Percentiles rank a stretch among this genome's conserved stretches.
These are phyloP conservation scores for Cataglyphis livida DNA, from an alignment of 2,888 invertebrate species.

Conservation along the genomic window DNA sequence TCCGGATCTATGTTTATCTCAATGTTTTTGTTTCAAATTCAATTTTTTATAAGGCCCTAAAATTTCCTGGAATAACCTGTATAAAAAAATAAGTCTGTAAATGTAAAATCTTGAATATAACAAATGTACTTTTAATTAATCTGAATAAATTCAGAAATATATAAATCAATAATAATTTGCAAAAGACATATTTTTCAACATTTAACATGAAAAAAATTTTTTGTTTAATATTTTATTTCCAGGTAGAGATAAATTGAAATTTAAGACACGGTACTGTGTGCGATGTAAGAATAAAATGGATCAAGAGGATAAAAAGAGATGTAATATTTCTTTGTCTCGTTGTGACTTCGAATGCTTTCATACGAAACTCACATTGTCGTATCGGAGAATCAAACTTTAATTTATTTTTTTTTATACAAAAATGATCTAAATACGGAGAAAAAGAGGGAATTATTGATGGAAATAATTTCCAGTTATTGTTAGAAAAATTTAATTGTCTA, in stretches of 20 bases:
- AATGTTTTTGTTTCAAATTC: too few relatives aligned
- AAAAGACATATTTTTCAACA: neutral
- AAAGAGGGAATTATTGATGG: neutral
- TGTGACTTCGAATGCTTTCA: slow-evolving; percentile 24
- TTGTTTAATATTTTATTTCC: neutral
- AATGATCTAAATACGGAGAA: neutral
- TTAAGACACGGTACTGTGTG: neutral
- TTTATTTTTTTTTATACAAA: neutral
- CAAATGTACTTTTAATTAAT: neutral
- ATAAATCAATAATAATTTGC: neutral
- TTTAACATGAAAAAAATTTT: neutral
- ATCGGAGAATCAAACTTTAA: neutral
- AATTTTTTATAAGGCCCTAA: too few relatives aligned
- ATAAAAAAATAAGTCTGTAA: neutral
- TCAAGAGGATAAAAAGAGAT: neutral
- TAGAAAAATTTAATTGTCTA: neutral
- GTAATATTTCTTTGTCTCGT: slow-evolving; percentile 44
- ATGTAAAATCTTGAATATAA: neutral
- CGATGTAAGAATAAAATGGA: neutral
- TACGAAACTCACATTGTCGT: neutral
- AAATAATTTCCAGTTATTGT: neutral
- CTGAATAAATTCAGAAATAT: neutral
- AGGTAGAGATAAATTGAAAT: neutral
- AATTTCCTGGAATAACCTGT: too few relatives aligned
- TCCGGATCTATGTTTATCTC: too few relatives aligned